Conservation (phyloP, 2,888 invertebrate genomes). For the Hirtodrosophila histrioides region DNA sequence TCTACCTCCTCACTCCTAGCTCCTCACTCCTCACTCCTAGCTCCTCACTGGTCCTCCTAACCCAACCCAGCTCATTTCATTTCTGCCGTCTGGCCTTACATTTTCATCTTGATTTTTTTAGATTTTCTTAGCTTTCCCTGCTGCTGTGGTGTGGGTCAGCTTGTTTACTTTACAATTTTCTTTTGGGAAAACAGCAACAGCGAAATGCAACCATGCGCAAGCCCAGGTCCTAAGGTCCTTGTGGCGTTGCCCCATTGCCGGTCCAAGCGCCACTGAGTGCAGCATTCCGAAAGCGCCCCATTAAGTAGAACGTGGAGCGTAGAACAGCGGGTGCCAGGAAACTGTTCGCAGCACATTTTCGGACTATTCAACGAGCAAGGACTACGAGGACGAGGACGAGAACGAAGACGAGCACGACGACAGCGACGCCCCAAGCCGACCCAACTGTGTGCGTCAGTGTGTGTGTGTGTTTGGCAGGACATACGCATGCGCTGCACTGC, state of each 20-base stretch:
- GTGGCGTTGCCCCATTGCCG: conserved; percentile 52
- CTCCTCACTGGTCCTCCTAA: not conserved
- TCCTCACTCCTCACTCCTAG: not conserved
- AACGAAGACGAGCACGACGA: not conserved
- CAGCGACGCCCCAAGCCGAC: conserved; percentile 15
- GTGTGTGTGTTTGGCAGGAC: not conserved
- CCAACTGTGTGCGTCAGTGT: too few relatives aligned
- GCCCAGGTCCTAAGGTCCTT: too few relatives aligned
- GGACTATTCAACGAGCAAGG: conserved; percentile 19
- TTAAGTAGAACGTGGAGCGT: conserved; percentile 56
- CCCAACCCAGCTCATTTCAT: conserved; percentile 9
- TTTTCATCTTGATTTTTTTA: conserved; percentile 27
- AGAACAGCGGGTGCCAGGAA: conserved; percentile 17
- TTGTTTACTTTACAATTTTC: conserved; percentile 45
- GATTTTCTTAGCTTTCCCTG: too few relatives aligned
- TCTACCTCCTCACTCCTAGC: not conserved
- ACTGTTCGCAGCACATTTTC: conserved; percentile 13
- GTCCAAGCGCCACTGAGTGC: conserved; percentile 64
- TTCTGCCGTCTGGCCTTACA: conserved; percentile 25
- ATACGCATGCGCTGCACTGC: conserved; percentile 49
- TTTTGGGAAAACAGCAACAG: too few relatives aligned
- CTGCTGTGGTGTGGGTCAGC: conserved; percentile 9
- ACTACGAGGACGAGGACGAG: conserved; percentile 1
- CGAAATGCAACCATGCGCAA: too few relatives aligned
- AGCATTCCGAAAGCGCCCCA: conserved; percentile 67